Base-by-base conservation (phyloP, 1,140 invertebrate genomes). In the Thereuonema tuberculata region DNA sequence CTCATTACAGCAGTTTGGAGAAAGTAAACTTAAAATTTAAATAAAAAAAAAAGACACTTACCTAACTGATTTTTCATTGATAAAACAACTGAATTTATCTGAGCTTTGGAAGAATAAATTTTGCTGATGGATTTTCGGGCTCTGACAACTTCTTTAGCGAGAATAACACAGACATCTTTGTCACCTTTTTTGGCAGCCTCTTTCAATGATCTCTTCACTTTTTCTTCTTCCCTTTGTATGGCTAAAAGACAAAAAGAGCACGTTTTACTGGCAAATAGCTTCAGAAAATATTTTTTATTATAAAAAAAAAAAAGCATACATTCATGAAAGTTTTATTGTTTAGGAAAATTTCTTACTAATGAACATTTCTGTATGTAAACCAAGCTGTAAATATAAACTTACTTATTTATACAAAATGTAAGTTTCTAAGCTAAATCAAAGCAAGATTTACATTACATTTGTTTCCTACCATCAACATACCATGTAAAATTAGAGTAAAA, bases 61-160 rank as follows among this genome's bases (percentile, higher is more conserved):
- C 88, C 85, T 63, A 98, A 74, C 73, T 99, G 96, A 74, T 98
- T 93, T 72, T 97, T 95, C 93, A 99, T 98, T 75, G 93, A 89
- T 75, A 98, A 80, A 59, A 93, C 87, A 17, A 99, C 85, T 1
- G 95, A 98, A 73, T 95, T 98, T 2, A 99, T 75, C 66, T 98
- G 94, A n/a, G 96, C 93, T 76, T 98, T 98, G 0, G 91, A 91
- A 0, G 89, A 87, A 70, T 96, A 86, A 59, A 99, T 86, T 75
- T 94, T 92, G 66, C 80, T 86, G 25, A 93, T 82, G 0, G 92
- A 84, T 75, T 93, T 95, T 61, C 91, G 78, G 0, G 96, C 88
- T 61, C 87, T 76, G 28, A 99, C 79, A 31, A 99, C 82, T 76
- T 98, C 94, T 71, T 97, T 99, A 3, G 96, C 96, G 27, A 99